A percentile compares a stretch with the other conserved stretches of the same genome.
Conservation (phyloP, 2,797 vertebrate genomes). For the Heterohyrax brucei region DNA sequence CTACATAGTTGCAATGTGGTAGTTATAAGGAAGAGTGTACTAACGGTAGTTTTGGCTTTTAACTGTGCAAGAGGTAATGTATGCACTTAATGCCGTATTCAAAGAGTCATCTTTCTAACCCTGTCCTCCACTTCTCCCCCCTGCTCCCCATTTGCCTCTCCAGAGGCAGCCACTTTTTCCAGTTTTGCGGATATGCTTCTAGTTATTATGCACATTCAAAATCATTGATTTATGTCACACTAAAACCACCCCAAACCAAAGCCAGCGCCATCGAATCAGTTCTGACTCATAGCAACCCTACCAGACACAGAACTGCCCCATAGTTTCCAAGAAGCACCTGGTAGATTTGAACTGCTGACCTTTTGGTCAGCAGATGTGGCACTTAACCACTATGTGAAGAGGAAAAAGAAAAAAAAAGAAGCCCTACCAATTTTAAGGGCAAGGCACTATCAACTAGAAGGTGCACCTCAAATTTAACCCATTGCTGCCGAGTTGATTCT, state of each 20-base stretch:
- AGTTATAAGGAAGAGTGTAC: no score
- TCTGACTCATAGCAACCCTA: no score
- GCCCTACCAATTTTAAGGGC: not conserved
- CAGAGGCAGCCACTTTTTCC: not conserved
- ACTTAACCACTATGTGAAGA: no score
- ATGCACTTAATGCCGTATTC: not conserved
- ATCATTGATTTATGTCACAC: not conserved
- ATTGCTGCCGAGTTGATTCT: no score
- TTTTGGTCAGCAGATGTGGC: no score
- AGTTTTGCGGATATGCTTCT: not conserved
- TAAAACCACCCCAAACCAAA: no score
- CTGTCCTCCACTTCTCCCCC: not conserved
- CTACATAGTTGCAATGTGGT: not conserved
- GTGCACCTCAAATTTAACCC: not conserved
- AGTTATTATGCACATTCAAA: slow-evolving; percentile 27
- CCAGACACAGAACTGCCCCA: no score
- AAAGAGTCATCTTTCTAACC: not conserved
- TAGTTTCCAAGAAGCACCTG: no score
- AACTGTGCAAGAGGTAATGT: not conserved
- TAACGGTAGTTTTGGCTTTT: slow-evolving; percentile 22
- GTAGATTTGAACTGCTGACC: no score
- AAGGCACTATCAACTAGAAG: not conserved
- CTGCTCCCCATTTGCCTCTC: not conserved
- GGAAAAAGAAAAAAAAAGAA: not conserved
- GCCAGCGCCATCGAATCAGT: no score